A percentile compares a stretch with the other conserved stretches of the same genome.
Evolutionary conservation across 2,888 invertebrate genomes (phyloP).

Genomic region (Meiosimyza decipiens): DNA sequence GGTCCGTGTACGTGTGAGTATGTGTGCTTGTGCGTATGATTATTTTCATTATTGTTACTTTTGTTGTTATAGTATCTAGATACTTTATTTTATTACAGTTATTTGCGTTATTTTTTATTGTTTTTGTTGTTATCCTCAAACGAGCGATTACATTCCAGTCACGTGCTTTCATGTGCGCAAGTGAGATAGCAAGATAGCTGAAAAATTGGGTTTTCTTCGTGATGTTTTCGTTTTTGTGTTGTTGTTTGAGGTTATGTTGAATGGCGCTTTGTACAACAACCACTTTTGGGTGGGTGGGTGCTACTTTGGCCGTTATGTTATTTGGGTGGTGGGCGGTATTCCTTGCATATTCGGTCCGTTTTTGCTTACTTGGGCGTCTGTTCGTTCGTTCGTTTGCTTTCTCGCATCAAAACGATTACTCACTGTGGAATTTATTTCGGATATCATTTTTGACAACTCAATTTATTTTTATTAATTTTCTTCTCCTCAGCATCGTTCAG

Average conservation of each 20-base stretch:
- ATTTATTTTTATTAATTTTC: slow-evolving; percentile 68
- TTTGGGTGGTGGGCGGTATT: slow-evolving; percentile 21
- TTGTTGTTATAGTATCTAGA: slow-evolving; percentile 48
- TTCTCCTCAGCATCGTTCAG: slow-evolving; percentile 51
- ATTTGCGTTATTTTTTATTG: slow-evolving; percentile 47
- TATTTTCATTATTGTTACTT: slow-evolving; percentile 47
- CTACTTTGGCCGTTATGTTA: not conserved
- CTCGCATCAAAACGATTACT: slow-evolving; percentile 61
- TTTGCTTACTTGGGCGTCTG: slow-evolving; percentile 27
- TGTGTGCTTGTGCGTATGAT: slow-evolving; percentile 33
- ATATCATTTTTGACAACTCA: slow-evolving; percentile 67
- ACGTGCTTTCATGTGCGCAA: slow-evolving; percentile 32
- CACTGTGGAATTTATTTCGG: slow-evolving; percentile 67
- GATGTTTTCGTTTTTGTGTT: slow-evolving; percentile 51
- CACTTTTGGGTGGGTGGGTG: slow-evolving; percentile 1
- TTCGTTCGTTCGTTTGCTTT: slow-evolving; percentile 35
- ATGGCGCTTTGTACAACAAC: not conserved
- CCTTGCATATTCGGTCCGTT: slow-evolving; percentile 7
- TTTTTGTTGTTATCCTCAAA: slow-evolving; percentile 33
- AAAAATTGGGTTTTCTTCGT: slow-evolving; percentile 63
- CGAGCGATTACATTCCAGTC: slow-evolving; percentile 12
- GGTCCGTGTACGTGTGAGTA: slow-evolving; percentile 31
- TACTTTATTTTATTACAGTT: slow-evolving; percentile 65
- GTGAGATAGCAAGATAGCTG: slow-evolving; percentile 46
- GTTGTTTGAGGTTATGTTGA: slow-evolving; percentile 14